Percentiles rank a stretch among this genome's conserved stretches.
phyloP scores from a whole-genome alignment of 2,113 vertebrate genomes.

The Stomatorhinus ivindoensis region DNA sequence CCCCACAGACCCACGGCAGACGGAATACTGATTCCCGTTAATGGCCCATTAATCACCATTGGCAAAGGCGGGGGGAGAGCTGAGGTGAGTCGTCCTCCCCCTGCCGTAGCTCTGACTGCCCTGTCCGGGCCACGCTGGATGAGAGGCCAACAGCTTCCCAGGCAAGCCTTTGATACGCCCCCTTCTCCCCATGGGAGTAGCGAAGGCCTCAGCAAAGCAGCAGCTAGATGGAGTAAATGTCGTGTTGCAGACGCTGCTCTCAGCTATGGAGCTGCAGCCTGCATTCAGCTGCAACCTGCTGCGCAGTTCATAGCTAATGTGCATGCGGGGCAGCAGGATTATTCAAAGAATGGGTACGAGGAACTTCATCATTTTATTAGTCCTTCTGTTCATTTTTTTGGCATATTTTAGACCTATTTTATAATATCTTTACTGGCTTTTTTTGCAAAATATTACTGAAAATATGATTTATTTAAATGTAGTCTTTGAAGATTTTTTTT shows the following conservation, averaged over 20 bases:
- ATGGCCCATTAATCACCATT: slow-evolving; percentile 19
- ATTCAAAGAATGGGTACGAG: not conserved
- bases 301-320: not conserved
- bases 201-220: not conserved
- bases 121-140: not conserved
- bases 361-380: not conserved
- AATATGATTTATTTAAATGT: slow-evolving; percentile 1
- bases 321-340: not conserved
- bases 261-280: not conserved
- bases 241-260: not conserved
- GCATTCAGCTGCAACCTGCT: not conserved
- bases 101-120: not conserved
- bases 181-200: not conserved
- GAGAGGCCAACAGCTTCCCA: not conserved
- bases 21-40: slow-evolving; percentile 8
- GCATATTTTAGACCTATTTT: not conserved
- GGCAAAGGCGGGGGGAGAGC: not conserved
- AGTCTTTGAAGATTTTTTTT: not conserved
- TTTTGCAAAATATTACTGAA: not conserved
- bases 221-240: not conserved
- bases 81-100: not conserved
- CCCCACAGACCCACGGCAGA: not conserved
- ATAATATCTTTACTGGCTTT: not conserved
- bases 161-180: not conserved
- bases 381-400: not conserved